Base-by-base conservation (phyloP, 2,888 invertebrate species). In the Ecdyonurus torrentis region DNA sequence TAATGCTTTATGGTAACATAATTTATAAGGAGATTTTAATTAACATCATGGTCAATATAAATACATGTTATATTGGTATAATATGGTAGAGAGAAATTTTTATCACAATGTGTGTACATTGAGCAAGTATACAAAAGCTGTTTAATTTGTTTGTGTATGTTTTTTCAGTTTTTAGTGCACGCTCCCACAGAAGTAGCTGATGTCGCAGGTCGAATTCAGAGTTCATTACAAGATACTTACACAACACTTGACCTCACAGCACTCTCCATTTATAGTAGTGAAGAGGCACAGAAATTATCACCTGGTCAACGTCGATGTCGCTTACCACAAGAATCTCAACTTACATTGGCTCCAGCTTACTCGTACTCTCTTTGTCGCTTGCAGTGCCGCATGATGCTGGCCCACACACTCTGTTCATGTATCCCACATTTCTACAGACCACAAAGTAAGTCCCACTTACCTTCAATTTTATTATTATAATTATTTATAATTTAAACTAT, bases 381-480 rank as follows among this genome's bases (percentile, higher is more conserved):
- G 74, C 86, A 89, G 70, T 89, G 89, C 67, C 79, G 87, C 50
- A 81, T 84, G 68, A 74, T 74, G 7, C 72, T 85, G 25, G 81
- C 85, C 25, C 72, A 82, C 7, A 76, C 79, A 64, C 74, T 81
- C 61, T 89, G 89, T 70, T 79, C 79, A 0, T 89, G 89, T 71
- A 76, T 84, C 50, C 89, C 89, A 0, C 84, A 87, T 72, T 89
- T 89, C 70, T 87, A 87, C 67, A 79, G 85, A 65, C 80, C 76
- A 64, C 77, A 78, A 65, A 80, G 87, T 86, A 72, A 74, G 74
- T 61, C 52, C 25, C 5, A 55, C 10, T 55, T 18, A 19, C 2
- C 24, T 23, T 60, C 20, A 1, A 25, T 20, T 37, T 58, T n/a
- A n/a, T n/a, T n/a, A n/a, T n/a, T n/a, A n/a, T n/a, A n/a, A n/a